Percentiles rank a stretch among this genome's conserved stretches.
Conservation (phyloP, 1,140 invertebrate species). For the Periplaneta americana region DNA sequence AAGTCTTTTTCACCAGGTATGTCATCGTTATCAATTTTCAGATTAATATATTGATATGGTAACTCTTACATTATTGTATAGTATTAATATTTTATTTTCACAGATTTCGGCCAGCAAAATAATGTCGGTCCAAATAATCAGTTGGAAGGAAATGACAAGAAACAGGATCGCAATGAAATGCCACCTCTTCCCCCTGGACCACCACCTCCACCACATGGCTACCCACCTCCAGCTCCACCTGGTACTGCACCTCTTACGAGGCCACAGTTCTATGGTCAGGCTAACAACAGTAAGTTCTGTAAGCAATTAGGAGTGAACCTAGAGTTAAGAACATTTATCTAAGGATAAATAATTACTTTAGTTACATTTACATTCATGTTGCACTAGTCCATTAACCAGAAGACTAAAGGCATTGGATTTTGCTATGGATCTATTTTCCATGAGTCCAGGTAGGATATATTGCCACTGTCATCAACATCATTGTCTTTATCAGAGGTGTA, state of each 20-base stretch:
- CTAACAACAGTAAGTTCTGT: background rate
- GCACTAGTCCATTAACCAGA: no score
- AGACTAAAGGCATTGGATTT: no score
- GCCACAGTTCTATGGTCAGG: conserved; percentile 4
- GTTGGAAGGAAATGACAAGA: background rate
- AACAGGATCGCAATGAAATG: background rate
- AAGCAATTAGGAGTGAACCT: background rate
- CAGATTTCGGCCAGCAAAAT: conserved; percentile 1
- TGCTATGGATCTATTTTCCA: no score
- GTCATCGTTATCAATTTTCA: no score
- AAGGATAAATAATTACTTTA: no score
- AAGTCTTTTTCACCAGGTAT: background rate
- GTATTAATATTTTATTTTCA: background rate
- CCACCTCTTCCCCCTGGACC: conserved; percentile 14
- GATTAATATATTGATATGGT: no score
- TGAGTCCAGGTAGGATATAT: no score
- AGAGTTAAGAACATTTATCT: conserved; percentile 26
- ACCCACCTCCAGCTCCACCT: background rate
- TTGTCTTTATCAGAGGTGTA: no score
- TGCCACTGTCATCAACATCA: no score
- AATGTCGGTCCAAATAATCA: background rate
- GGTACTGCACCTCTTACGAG: conserved; percentile 2
- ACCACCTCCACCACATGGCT: conserved; percentile 2
- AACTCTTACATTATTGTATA: no score
- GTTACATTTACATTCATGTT: no score